Conservation (phyloP, 2,888 invertebrate species). For the Acrobeloides nanus region DNA sequence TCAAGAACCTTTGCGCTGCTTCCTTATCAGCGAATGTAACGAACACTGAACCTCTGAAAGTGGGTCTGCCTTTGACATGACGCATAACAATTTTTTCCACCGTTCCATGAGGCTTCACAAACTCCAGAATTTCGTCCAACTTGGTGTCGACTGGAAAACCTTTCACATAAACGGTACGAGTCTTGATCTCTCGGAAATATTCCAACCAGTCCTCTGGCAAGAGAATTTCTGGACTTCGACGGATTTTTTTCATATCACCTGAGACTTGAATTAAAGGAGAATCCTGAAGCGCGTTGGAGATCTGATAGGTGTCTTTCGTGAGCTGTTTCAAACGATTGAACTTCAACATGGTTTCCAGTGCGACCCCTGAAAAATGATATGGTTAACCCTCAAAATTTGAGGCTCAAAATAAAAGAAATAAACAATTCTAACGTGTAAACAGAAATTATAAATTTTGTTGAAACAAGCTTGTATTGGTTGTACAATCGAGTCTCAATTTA, state of each 20-base stretch:
- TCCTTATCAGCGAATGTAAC: conserved; percentile 75
- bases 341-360: conserved; percentile 72
- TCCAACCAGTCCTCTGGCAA: conserved; percentile 78
- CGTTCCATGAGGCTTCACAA: conserved; percentile 66
- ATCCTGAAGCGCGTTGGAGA: conserved; percentile 69
- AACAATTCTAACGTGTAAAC: no score
- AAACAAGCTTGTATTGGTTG: no score
- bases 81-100: conserved; percentile 64
- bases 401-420: no score
- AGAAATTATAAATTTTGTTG: no score
- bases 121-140: conserved; percentile 67
- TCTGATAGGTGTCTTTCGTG: conserved; percentile 65
- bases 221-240: conserved; percentile 68
- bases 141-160: conserved; percentile 59
- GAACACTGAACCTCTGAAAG: conserved; percentile 76
- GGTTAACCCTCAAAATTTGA: no score
- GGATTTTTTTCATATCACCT: conserved; percentile 67
- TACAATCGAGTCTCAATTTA: no score
- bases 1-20: conserved; percentile 70
- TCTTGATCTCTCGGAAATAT: conserved; percentile 69
- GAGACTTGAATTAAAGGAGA: conserved; percentile 61
- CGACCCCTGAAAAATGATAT: conserved; percentile 65
- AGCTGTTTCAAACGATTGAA: conserved; percentile 74
- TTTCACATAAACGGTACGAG: conserved; percentile 73
- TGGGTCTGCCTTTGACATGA: conserved; percentile 50